Percentiles rank a stretch among this genome's conserved stretches.
Conservation (phyloP, 2,113 vertebrate species). For the Siniperca knerii region DNA sequence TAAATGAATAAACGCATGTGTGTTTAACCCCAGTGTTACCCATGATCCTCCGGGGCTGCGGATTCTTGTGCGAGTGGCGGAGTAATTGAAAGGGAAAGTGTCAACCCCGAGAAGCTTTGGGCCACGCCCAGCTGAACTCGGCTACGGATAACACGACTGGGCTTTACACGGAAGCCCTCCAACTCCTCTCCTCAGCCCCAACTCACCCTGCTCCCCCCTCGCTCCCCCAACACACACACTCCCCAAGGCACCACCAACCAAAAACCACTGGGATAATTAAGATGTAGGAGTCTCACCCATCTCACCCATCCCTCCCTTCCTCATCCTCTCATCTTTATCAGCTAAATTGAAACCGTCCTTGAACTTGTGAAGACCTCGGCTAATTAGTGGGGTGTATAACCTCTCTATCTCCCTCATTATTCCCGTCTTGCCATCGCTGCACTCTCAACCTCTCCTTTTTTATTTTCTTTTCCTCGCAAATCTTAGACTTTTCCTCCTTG, state of each 20-base stretch:
- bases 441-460: conserved; percentile 36
- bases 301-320: conserved; percentile 49
- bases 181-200: conserved; percentile 19
- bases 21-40: conserved; percentile 53
- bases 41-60: conserved; percentile 28
- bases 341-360: conserved; percentile 82
- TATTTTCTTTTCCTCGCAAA: conserved; percentile 10
- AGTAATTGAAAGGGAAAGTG: conserved; percentile 76
- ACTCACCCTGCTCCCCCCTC: not conserved
- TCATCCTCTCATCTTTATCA: conserved; percentile 78
- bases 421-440: conserved; percentile 51
- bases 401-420: conserved; percentile 78
- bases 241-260: conserved; percentile 37
- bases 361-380: conserved; percentile 76
- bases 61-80: conserved; percentile 5
- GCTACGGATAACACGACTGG: conserved; percentile 50
- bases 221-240: conserved; percentile 11
- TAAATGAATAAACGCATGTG: conserved; percentile 8
- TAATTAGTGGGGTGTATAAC: conserved; percentile 78
- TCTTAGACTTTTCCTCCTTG: conserved; percentile 15
- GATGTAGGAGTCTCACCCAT: conserved; percentile 69
- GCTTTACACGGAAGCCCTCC: conserved; percentile 42
- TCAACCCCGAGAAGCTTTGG: conserved; percentile 52
- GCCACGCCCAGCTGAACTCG: conserved; percentile 50
- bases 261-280: conserved; percentile 73